Conservation (phyloP, 2,888 invertebrate genomes). For the Bimastos eiseni region DNA sequence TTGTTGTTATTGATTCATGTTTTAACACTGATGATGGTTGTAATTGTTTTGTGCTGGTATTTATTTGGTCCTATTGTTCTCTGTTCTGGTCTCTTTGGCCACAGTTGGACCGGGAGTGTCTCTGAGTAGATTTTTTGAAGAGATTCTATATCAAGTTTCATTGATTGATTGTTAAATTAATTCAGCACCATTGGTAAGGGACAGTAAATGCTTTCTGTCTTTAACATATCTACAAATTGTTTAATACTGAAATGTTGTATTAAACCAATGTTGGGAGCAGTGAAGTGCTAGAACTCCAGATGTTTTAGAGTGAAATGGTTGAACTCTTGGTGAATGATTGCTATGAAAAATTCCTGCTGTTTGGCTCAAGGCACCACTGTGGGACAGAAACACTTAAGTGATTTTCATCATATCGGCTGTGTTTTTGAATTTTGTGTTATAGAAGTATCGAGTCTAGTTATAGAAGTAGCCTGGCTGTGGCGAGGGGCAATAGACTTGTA, state of each 20-base stretch:
- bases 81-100: no score
- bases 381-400: no score
- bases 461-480: no score
- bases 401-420: not conserved
- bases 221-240: not conserved
- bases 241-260: not conserved
- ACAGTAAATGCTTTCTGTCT: not conserved
- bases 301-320: not conserved
- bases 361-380: not conserved
- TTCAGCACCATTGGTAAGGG: not conserved
- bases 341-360: not conserved
- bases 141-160: no score
- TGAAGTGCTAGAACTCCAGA: not conserved
- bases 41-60: not conserved
- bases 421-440: not conserved
- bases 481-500: no score
- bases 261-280: not conserved
- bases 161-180: no score
- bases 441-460: not conserved
- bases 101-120: no score
- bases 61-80: no score
- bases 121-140: no score
- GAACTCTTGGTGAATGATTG: not conserved
- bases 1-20: not conserved
- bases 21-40: not conserved